Evolutionary conservation across 2,113 vertebrate genomes (phyloP).

Genomic region (Alligator mississippiensis): DNA sequence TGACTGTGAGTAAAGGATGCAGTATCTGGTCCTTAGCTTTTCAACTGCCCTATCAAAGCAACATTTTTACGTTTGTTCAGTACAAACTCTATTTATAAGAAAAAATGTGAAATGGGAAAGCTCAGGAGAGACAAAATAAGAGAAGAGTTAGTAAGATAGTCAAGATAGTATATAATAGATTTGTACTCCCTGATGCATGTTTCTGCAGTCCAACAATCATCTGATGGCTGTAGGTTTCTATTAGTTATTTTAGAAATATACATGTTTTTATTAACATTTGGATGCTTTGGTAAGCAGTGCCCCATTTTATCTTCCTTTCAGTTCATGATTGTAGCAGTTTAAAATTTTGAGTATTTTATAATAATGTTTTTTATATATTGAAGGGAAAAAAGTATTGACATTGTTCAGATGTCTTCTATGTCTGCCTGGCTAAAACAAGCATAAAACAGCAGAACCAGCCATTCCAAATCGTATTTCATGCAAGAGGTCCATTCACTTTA

Average conservation of each 20-base stretch:
- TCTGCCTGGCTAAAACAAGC: not conserved
- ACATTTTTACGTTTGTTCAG: not conserved
- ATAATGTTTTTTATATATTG: constrained; percentile 26
- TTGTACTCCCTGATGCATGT: too few relatives aligned
- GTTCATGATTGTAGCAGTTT: not conserved
- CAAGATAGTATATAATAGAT: not conserved
- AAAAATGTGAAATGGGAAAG: not conserved
- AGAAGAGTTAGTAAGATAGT: not conserved
- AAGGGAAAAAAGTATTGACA: not conserved
- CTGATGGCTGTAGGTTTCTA: not conserved
- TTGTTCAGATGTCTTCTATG: not conserved
- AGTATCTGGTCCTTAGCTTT: not conserved
- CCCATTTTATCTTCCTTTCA: too few relatives aligned
- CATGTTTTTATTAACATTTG: not conserved
- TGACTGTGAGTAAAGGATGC: not conserved
- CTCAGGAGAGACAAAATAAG: not conserved
- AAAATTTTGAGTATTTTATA: not conserved
- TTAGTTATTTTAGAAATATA: not conserved
- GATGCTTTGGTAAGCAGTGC: not conserved
- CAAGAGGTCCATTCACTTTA: not conserved
- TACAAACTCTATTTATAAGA: not conserved
- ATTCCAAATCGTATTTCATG: not conserved
- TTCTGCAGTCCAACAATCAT: not conserved
- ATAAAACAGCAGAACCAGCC: not conserved
- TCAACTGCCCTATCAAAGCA: not conserved